A percentile compares a stretch with the other conserved stretches of the same genome.
Conservation (phyloP, 2,888 invertebrate species). For the Smittia aterrima region DNA sequence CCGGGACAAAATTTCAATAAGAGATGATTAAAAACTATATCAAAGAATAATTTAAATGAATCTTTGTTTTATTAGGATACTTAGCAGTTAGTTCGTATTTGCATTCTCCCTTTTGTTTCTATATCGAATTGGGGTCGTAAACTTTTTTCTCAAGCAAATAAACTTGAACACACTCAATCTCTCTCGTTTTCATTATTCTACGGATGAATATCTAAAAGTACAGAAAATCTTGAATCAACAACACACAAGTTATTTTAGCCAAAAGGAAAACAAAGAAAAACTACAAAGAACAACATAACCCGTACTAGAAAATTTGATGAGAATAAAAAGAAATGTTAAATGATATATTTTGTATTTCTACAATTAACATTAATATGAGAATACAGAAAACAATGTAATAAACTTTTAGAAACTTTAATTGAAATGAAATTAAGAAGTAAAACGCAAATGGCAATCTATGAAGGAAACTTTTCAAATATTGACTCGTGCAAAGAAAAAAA, state of each 20-base stretch:
- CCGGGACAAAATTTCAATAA: slow-evolving; percentile 4
- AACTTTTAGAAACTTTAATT: slow-evolving; percentile 8
- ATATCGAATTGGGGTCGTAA: slow-evolving; percentile 6
- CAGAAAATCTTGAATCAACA: not conserved
- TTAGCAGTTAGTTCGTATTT: slow-evolving; percentile 4
- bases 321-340: slow-evolving; percentile 6
- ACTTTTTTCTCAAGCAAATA: not conserved
- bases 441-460: slow-evolving; percentile 23
- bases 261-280: not conserved
- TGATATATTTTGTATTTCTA: slow-evolving; percentile 18
- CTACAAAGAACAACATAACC: slow-evolving; percentile 4
- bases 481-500: too few species aligned
- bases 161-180: not conserved
- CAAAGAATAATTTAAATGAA: slow-evolving; percentile 27
- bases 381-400: slow-evolving; percentile 23
- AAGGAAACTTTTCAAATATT: not conserved
- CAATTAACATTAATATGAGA: slow-evolving; percentile 18
- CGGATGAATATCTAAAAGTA: too few species aligned
- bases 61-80: slow-evolving; percentile 9
- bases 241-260: slow-evolving; percentile 15
- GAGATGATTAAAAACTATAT: not conserved
- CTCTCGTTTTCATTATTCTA: slow-evolving; percentile 6
- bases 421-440: not conserved
- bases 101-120: not conserved
- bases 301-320: slow-evolving; percentile 10